Conservation (phyloP, 2,888 invertebrate species). For the Pedicia rivosa region DNA sequence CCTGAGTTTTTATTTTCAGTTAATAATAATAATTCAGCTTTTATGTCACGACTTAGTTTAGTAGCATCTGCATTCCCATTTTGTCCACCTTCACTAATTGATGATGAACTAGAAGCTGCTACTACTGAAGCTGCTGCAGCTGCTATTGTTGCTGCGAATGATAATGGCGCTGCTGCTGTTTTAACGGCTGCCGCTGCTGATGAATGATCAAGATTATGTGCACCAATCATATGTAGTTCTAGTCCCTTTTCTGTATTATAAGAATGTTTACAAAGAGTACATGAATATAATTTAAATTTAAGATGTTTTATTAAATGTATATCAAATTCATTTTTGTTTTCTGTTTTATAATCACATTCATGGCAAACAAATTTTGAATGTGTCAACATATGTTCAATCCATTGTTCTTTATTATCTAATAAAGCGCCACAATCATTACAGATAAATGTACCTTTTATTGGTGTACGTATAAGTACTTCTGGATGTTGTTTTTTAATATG, state of each 20-base stretch:
- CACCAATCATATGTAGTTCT: conserved; percentile 9
- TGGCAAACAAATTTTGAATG: conserved; percentile 11
- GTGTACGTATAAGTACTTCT: conserved; percentile 21
- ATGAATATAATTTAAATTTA: conserved; percentile 8
- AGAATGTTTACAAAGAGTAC: conserved; percentile 8
- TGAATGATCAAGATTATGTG: conserved; percentile 8
- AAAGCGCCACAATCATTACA: conserved; percentile 10
- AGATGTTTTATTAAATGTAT: conserved; percentile 12
- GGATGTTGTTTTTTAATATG: conserved; percentile 28
- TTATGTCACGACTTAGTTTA: neutral
- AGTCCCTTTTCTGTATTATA: conserved; percentile 8
- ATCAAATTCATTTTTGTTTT: conserved; percentile 12
- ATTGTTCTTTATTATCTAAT: conserved; percentile 11
- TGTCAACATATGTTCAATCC: conserved; percentile 7
- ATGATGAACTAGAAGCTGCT: too few species aligned
- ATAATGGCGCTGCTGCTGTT: too few species aligned
- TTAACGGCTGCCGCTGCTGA: conserved; percentile 1
- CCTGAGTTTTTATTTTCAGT: conserved; percentile 9
- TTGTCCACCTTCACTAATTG: neutral
- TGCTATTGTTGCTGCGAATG: too few species aligned
- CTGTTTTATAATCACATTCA: conserved; percentile 12
- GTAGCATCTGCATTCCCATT: conserved; percentile 8
- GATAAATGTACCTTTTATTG: conserved; percentile 20
- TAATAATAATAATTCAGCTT: neutral
- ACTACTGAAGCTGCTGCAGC: too few species aligned